Conservation (phyloP, 2,888 invertebrate species). For the Stramonita haemastoma region DNA sequence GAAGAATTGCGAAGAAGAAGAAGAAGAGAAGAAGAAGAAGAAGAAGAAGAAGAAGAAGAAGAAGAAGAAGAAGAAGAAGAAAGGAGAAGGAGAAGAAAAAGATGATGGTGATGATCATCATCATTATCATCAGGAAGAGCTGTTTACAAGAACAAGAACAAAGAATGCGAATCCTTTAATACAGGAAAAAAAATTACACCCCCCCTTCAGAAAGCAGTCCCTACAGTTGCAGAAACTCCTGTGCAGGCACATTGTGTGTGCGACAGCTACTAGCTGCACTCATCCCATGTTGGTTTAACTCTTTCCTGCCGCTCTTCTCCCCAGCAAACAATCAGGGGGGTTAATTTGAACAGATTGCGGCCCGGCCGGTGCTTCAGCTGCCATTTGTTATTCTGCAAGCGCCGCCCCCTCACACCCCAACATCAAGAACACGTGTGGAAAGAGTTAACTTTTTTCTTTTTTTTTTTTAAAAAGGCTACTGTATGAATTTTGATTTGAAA, state of each 20-base stretch:
- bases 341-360: background rate
- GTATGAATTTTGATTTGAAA: too few species aligned
- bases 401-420: background rate
- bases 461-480: too few species aligned
- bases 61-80: constrained; percentile 4
- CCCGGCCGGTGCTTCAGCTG: too few species aligned
- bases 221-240: too few species aligned
- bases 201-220: too few species aligned
- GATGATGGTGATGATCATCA: background rate
- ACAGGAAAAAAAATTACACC: too few species aligned
- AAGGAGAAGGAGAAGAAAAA: background rate
- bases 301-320: background rate
- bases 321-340: background rate
- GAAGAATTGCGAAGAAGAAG: background rate
- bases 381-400: too few species aligned
- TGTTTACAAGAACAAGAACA: too few species aligned
- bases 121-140: background rate
- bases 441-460: too few species aligned
- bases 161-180: too few species aligned
- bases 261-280: too few species aligned
- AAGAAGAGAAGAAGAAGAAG: background rate
- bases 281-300: background rate
- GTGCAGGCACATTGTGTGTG: too few species aligned
- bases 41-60: background rate
- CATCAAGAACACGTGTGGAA: background rate